phyloP scores from a whole-genome alignment of 2,888 invertebrate genomes.

The Agrochola macilenta region DNA sequence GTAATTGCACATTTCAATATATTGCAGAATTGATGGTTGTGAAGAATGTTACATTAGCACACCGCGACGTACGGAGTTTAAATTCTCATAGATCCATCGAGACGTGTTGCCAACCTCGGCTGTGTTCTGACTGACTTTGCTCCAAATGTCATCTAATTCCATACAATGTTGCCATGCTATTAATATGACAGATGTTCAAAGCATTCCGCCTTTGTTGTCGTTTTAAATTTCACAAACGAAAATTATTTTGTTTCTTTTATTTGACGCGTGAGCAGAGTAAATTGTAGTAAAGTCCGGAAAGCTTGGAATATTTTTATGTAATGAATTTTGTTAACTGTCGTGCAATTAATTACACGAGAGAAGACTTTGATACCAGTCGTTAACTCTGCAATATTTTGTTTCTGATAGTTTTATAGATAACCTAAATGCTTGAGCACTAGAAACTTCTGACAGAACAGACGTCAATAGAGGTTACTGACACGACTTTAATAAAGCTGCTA shows the following conservation, averaged over 20 bases:
- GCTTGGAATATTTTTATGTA: conserved; percentile 35
- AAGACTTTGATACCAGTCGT: conserved; percentile 53
- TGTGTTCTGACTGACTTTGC: conserved; percentile 57
- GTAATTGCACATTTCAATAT: conserved; percentile 53
- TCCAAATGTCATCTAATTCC: conserved; percentile 73
- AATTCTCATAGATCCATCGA: conserved; percentile 63
- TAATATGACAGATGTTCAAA: conserved; percentile 72
- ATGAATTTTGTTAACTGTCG: conserved; percentile 21
- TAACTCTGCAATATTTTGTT: conserved; percentile 47
- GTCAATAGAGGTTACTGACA: conserved; percentile 54
- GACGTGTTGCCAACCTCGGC: conserved; percentile 59
- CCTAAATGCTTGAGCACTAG: conserved; percentile 36
- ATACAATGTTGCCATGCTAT: conserved; percentile 70
- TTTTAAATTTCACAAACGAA: conserved; percentile 62
- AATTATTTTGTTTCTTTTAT: conserved; percentile 57
- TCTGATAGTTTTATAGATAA: conserved; percentile 43
- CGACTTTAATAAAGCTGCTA: conserved; percentile 43
- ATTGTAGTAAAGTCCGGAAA: conserved; percentile 31
- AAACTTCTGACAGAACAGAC: conserved; percentile 44
- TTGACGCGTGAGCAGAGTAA: conserved; percentile 43
- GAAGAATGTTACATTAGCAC: conserved; percentile 48
- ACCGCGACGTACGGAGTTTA: conserved; percentile 49
- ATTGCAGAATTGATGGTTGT: conserved; percentile 45
- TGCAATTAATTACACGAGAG: conserved; percentile 45
- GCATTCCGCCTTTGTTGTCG: conserved; percentile 65